Percentiles rank a stretch among this genome's conserved stretches.
phyloP scores from a whole-genome alignment of 1,140 invertebrate species.

The Drosophila aff. region DNA sequence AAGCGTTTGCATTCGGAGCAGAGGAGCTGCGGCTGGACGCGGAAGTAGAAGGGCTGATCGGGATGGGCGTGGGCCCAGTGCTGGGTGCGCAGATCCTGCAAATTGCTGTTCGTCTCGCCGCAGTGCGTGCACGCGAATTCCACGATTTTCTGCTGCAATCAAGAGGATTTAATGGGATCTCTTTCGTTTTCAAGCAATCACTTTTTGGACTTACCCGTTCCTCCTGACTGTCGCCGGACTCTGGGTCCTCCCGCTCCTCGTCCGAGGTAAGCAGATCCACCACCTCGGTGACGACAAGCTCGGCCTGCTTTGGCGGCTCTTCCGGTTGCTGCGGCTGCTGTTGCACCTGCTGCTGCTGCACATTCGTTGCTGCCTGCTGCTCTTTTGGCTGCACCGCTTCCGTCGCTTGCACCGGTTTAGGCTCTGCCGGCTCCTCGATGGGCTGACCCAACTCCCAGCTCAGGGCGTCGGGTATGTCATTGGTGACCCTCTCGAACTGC shows the following conservation, averaged over 20 bases:
- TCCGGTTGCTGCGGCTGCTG: no score
- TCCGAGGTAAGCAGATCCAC: slow-evolving; percentile 58
- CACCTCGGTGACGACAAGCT: slow-evolving; percentile 21
- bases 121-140: slow-evolving; percentile 60
- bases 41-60: slow-evolving; percentile 59
- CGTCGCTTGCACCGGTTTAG: neutral
- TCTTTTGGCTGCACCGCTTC: neutral
- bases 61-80: slow-evolving; percentile 51
- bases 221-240: neutral
- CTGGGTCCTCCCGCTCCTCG: slow-evolving; percentile 27
- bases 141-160: slow-evolving; percentile 1
- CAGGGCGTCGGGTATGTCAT: slow-evolving; percentile 31
- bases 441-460: slow-evolving; percentile 29
- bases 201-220: neutral
- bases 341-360: no score
- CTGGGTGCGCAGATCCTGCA: slow-evolving; percentile 36
- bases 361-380: neutral
- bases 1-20: slow-evolving; percentile 48
- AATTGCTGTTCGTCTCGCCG: slow-evolving; percentile 15
- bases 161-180: neutral
- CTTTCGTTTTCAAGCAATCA: neutral
- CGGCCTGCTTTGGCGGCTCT: neutral
- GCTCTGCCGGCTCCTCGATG: neutral
- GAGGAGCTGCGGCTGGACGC: slow-evolving; percentile 52
- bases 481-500: slow-evolving; percentile 45